Conservation (phyloP, 2,888 invertebrate genomes). For the Exephanes ischioxanthus region DNA sequence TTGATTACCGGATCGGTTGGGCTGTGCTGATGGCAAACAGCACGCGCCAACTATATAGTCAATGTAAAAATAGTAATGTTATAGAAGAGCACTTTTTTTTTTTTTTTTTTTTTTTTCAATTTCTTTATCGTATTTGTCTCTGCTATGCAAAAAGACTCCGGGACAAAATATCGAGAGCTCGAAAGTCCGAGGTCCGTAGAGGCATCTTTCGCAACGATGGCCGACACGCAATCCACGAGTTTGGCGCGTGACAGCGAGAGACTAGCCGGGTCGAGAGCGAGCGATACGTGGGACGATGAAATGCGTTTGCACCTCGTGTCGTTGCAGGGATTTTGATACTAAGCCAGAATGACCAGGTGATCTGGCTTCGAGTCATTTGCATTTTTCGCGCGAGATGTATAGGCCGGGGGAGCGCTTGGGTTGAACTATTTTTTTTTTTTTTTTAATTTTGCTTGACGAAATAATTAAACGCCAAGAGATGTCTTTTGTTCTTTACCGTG, state of each 20-base stretch:
- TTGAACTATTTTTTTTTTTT: neutral
- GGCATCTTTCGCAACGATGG: constrained; percentile 49
- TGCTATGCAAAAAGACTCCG: constrained; percentile 15
- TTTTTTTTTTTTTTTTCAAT: too few species aligned
- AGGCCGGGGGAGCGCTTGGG: neutral
- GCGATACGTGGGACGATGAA: constrained; percentile 46
- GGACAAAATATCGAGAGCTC: constrained; percentile 38
- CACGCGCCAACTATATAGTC: too few species aligned
- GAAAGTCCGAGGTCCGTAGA: constrained; percentile 32
- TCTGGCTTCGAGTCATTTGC: constrained; percentile 7
- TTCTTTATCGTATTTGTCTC: neutral
- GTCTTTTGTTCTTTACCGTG: neutral
- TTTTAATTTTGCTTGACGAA: neutral
- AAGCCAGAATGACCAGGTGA: constrained; percentile 40
- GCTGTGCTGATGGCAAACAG: neutral
- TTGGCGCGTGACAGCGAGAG: constrained; percentile 60
- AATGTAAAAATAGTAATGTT: too few species aligned
- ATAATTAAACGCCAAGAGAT: neutral
- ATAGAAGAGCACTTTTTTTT: too few species aligned
- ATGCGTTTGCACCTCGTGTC: constrained; percentile 61
- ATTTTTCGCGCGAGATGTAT: neutral
- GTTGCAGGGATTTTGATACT: constrained; percentile 53
- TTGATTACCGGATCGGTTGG: neutral
- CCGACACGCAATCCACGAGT: constrained; percentile 45
- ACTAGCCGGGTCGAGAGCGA: neutral